Evolutionary conservation across 2,888 invertebrate species (phyloP).

Genomic region (Eugnorisma glareosa): DNA sequence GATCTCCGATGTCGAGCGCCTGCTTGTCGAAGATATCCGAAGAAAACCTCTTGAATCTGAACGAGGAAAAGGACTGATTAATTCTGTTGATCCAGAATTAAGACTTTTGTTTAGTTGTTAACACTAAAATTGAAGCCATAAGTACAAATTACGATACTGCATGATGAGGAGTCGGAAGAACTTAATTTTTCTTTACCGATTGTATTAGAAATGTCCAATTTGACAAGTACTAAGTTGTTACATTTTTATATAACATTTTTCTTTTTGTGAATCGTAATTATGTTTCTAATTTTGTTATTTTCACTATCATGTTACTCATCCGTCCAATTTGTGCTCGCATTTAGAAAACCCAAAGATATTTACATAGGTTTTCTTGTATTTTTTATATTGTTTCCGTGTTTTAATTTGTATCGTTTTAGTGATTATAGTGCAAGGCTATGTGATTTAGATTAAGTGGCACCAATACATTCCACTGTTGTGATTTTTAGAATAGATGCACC

Average conservation of each 20-base stretch:
- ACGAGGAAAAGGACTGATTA: conserved; percentile 77
- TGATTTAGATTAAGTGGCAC: conserved; percentile 88
- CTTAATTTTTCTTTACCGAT: conserved; percentile 12
- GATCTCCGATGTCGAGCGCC: conserved; percentile 73
- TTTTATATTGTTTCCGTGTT: conserved; percentile 71
- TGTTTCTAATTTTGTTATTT: conserved; percentile 56
- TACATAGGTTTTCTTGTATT: conserved; percentile 74
- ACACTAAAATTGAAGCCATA: conserved; percentile 64
- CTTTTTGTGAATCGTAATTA: conserved; percentile 56
- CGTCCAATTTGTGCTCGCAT: conserved; percentile 75
- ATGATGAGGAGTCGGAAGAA: conserved; percentile 29
- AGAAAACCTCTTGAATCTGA: conserved; percentile 81
- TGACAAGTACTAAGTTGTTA: conserved; percentile 62
- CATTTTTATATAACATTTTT: conserved; percentile 56
- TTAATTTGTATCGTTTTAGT: conserved; percentile 73
- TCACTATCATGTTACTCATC: conserved; percentile 51
- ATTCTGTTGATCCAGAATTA: conserved; percentile 68
- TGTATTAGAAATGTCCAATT: conserved; percentile 50
- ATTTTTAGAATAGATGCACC: conserved; percentile 82
- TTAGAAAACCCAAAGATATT: conserved; percentile 85
- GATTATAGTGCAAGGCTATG: conserved; percentile 82
- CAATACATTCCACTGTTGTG: conserved; percentile 88
- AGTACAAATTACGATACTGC: conserved; percentile 67
- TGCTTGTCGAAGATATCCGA: conserved; percentile 86
- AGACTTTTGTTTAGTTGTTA: conserved; percentile 53